phyloP scores from a whole-genome alignment of 2,888 invertebrate species.

The Serrognathus titanus region DNA sequence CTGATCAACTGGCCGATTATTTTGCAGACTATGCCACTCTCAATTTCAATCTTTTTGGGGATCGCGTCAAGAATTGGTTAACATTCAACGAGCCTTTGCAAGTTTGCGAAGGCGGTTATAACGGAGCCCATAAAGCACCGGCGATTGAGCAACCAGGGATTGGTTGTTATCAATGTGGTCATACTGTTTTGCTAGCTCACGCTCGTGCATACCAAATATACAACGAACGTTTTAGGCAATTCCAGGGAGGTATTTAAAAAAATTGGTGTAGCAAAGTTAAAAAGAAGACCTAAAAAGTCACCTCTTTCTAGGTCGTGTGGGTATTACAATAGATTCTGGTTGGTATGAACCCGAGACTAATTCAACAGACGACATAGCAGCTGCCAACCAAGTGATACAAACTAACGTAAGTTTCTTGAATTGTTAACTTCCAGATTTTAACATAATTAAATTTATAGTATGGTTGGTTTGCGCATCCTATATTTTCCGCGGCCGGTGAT shows the following conservation, averaged over 20 bases:
- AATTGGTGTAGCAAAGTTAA: not conserved
- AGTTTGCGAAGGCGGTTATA: constrained; percentile 19
- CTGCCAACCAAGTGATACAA: constrained; percentile 55
- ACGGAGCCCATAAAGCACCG: constrained; percentile 47
- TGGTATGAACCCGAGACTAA: constrained; percentile 54
- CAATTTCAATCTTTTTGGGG: not conserved
- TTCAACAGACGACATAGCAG: constrained; percentile 51
- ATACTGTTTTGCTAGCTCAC: constrained; percentile 63
- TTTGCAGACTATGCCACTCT: constrained; percentile 18
- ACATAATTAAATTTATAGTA: constrained; percentile 45
- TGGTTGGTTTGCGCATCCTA: constrained; percentile 66
- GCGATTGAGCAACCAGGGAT: constrained; percentile 51
- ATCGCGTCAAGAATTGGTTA: constrained; percentile 29
- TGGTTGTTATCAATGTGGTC: constrained; percentile 59
- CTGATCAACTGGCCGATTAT: constrained; percentile 45
- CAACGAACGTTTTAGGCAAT: constrained; percentile 48
- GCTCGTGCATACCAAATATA: constrained; percentile 60
- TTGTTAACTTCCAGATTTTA: constrained; percentile 22
- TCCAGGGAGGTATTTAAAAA: constrained; percentile 30
- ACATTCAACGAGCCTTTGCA: constrained; percentile 24
- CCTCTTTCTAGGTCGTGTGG: constrained; percentile 54
- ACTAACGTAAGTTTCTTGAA: constrained; percentile 49
- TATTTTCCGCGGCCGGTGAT: constrained; percentile 61
- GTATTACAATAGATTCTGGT: constrained; percentile 55
- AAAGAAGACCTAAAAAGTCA: constrained; percentile 38